Evolutionary conservation across 2,888 invertebrate species (phyloP).

Genomic region (Diadegma fenestrale): DNA sequence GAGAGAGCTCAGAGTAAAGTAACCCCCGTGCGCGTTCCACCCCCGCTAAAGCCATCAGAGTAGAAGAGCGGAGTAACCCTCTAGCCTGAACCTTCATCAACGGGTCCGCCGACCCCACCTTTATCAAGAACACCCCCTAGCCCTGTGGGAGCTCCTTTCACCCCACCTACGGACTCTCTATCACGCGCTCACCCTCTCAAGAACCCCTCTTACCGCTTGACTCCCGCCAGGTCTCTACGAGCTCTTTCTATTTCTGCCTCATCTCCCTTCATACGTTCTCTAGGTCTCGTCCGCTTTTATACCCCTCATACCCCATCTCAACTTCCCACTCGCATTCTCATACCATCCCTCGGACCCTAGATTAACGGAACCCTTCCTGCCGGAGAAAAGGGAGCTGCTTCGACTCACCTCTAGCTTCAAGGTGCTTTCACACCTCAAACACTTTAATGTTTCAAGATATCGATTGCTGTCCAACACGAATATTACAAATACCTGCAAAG

Average conservation of each 20-base stretch:
- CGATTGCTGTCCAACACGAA: neutral
- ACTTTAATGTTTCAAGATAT: constrained; percentile 20
- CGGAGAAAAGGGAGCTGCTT: constrained; percentile 79
- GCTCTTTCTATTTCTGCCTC: constrained; percentile 71
- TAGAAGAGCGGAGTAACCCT: constrained; percentile 84
- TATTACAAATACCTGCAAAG: no score
- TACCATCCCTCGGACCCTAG: constrained; percentile 80
- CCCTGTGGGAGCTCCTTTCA: constrained; percentile 73
- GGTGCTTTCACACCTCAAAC: constrained; percentile 71
- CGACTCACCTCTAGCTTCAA: constrained; percentile 80
- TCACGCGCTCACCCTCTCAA: constrained; percentile 73
- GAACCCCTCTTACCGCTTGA: constrained; percentile 70
- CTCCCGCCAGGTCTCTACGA: constrained; percentile 68
- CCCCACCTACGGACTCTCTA: constrained; percentile 66
- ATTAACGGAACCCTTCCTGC: constrained; percentile 83
- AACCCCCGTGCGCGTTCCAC: constrained; percentile 65
- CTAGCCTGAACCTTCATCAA: constrained; percentile 85
- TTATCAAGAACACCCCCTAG: constrained; percentile 81
- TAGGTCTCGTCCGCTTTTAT: constrained; percentile 60
- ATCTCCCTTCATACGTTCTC: constrained; percentile 64
- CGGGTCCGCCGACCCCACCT: constrained; percentile 84
- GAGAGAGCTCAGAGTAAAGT: constrained; percentile 36
- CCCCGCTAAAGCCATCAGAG: constrained; percentile 81
- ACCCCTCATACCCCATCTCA: constrained; percentile 45
- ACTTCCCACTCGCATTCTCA: constrained; percentile 54